phyloP scores from a whole-genome alignment of 2,888 invertebrate species.

The Elmis aenea region DNA sequence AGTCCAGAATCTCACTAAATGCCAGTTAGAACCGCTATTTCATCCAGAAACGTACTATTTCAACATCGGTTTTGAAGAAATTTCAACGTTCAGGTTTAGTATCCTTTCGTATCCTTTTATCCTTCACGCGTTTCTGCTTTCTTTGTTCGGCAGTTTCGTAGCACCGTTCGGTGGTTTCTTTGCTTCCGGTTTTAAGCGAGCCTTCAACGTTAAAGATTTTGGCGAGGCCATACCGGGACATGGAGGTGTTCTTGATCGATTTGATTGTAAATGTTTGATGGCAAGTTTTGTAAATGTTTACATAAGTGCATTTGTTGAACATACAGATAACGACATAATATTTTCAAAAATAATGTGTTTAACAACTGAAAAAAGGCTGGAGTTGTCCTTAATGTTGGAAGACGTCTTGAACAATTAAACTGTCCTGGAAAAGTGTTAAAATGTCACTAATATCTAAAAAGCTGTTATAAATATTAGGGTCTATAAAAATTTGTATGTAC shows the following conservation, averaged over 20 bases:
- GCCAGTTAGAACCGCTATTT: slow-evolving; percentile 87
- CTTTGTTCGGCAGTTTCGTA: slow-evolving; percentile 94
- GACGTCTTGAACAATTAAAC: too few relatives aligned
- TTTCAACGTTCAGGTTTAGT: neutral
- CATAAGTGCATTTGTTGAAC: slow-evolving; percentile 93
- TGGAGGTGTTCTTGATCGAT: slow-evolving; percentile 98
- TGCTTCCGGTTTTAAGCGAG: slow-evolving; percentile 98
- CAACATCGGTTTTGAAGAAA: slow-evolving; percentile 36
- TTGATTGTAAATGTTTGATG: slow-evolving; percentile 99
- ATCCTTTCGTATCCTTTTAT: slow-evolving; percentile 85
- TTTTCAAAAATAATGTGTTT: slow-evolving; percentile 86
- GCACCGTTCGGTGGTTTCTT: slow-evolving; percentile 99
- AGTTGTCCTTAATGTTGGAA: slow-evolving; percentile 78
- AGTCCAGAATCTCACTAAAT: slow-evolving; percentile 86
- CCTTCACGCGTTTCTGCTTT: slow-evolving; percentile 88
- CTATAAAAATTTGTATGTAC: too few relatives aligned
- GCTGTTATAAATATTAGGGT: too few relatives aligned
- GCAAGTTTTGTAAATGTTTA: slow-evolving; percentile 99
- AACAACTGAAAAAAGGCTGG: slow-evolving; percentile 87
- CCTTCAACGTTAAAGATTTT: slow-evolving; percentile 99
- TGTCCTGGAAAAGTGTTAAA: too few relatives aligned
- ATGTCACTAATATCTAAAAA: too few relatives aligned
- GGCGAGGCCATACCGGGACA: slow-evolving; percentile 99
- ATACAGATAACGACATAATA: slow-evolving; percentile 84
- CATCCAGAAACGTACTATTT: slow-evolving; percentile 82